phyloP scores from a whole-genome alignment of 2,888 invertebrate species.

The Lasioglossum oenotherae region DNA sequence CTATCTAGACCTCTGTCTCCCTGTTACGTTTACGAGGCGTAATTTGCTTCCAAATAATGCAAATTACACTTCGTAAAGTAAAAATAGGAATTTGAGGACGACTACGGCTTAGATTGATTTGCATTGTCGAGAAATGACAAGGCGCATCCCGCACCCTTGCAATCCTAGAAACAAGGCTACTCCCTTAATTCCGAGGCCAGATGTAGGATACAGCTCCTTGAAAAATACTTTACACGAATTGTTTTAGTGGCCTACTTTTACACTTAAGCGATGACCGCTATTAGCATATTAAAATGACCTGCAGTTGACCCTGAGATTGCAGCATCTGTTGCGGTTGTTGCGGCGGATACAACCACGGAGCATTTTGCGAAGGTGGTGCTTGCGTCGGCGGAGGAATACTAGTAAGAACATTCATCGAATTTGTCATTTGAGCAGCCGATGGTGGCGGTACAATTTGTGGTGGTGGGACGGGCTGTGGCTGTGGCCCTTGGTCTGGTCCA shows the following conservation, averaged over 20 bases:
- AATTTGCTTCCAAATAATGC: too few species aligned
- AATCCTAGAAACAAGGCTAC: too few species aligned
- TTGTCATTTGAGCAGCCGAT: slow-evolving; percentile 77
- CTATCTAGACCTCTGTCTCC: too few species aligned
- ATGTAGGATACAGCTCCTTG: neutral
- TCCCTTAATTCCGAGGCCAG: too few species aligned
- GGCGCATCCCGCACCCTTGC: too few species aligned
- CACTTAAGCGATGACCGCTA: neutral
- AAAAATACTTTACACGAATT: neutral
- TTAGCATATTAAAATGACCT: slow-evolving; percentile 65
- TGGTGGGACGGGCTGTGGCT: slow-evolving; percentile 83
- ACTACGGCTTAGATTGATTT: too few species aligned
- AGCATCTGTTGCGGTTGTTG: slow-evolving; percentile 76
- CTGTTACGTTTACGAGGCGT: too few species aligned
- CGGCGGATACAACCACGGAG: slow-evolving; percentile 81
- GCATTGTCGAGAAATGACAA: too few species aligned
- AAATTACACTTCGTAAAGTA: too few species aligned
- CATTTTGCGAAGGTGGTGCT: slow-evolving; percentile 79
- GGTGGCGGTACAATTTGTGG: slow-evolving; percentile 83
- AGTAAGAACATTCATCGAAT: slow-evolving; percentile 81
- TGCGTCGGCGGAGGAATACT: slow-evolving; percentile 82
- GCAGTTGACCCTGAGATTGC: slow-evolving; percentile 78
- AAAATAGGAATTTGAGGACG: too few species aligned
- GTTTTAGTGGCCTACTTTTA: neutral
- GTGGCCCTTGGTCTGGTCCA: slow-evolving; percentile 85